Base-by-base conservation (phyloP, 2,113 vertebrate species). In the Willisornis vidua region DNA sequence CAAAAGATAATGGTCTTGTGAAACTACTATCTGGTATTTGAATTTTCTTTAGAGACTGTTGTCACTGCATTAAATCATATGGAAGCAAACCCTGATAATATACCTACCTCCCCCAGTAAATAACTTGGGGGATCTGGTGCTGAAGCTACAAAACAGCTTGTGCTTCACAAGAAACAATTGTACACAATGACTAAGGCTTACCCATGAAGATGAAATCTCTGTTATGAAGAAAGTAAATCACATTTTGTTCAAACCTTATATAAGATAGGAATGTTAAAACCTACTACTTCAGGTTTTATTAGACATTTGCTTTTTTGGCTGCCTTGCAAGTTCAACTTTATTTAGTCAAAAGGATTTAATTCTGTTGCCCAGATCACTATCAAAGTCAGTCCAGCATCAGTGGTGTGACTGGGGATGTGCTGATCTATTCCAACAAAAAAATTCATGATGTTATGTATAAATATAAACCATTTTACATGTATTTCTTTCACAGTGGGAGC, bases 1-100 rank as follows among this genome's bases (percentile, higher is more conserved):
- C 92, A 97, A 96, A 96, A 95, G 85, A 96, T 95, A 96, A 96
- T 91, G 80, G 72, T 82, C 76, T 94, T 96, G 77, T 94, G 92
- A 96, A 97, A 90, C 92, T 92, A 78, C 93, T 86, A 28, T 90
- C 24, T 84, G 61, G 59, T 83, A 88, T 95, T 91, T 88, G 89
- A 93, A 94, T 96, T 96, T 97, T 89, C 96, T 96, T 96, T 41
- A 68, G 95, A 96, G 96, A 93, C 89, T 46, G 33, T 39, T 94
- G 72, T 88, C 68, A 85, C 55, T 94, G 82, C 70, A 88, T 96
- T 96, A 95, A 96, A 96, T 97, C 95, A 96, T 73, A 93, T 79
- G 46, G 91, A 94, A 95, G 91, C 18, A 89, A 94, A 96, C 94
- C 49, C 39, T 90, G 85, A 85, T 81, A 90, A 95, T 90, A 76